Evolutionary conservation across 2,113 vertebrate genomes (phyloP).

Genomic region (Alligator mississippiensis): DNA sequence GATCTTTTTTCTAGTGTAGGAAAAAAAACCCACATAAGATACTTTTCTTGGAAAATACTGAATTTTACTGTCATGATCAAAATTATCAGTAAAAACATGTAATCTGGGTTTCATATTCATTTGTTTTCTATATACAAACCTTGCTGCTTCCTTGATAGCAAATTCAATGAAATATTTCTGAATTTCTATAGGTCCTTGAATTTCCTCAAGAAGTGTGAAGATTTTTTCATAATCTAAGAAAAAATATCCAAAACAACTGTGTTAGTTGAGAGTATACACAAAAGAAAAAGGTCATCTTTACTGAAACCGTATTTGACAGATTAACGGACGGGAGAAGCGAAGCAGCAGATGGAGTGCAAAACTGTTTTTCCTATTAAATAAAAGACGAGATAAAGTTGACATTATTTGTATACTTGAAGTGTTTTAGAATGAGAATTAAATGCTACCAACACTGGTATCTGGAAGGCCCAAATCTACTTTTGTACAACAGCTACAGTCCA

Average conservation of each 20-base stretch:
- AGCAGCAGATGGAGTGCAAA: neutral
- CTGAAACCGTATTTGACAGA: neutral
- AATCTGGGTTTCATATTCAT: accelerated
- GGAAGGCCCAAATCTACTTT: neutral
- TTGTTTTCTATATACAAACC: slow-evolving; percentile 77
- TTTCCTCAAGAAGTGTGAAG: slow-evolving; percentile 90
- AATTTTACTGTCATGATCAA: neutral
- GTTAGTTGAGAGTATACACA: neutral
- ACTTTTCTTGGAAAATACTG: neutral
- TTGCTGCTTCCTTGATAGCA: slow-evolving; percentile 95
- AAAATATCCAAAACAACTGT: neutral
- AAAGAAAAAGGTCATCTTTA: slow-evolving; percentile 1
- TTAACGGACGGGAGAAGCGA: slow-evolving; percentile 2
- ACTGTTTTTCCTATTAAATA: accelerated
- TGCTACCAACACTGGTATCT: neutral
- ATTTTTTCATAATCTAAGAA: slow-evolving; percentile 90
- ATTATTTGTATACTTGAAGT: neutral
- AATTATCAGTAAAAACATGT: neutral
- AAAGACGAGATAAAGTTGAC: neutral
- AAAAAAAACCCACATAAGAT: neutral
- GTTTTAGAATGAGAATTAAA: neutral
- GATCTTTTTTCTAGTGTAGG: neutral
- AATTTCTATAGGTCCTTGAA: slow-evolving; percentile 89
- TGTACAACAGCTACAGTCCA: neutral
- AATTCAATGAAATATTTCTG: slow-evolving; percentile 96